These are phyloP conservation scores for Cryptus armator DNA, from an alignment of 2,888 invertebrate species.

Conservation along the genomic window DNA sequence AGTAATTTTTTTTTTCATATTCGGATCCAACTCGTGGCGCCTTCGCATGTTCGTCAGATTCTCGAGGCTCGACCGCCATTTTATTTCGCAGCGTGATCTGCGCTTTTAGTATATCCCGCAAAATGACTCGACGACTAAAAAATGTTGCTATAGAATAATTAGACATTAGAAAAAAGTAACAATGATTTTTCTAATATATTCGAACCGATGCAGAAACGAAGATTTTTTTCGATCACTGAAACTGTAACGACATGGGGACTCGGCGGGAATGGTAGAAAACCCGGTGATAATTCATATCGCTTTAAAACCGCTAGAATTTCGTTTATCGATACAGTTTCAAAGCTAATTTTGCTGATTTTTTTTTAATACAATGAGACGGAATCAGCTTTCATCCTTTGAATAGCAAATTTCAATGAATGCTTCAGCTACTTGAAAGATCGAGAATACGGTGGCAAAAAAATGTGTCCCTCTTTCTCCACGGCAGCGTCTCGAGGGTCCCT, in stretches of 20 bases:
- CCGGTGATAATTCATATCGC: neutral
- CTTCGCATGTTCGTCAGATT: constrained; percentile 50
- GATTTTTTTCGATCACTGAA: neutral
- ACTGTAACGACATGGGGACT: neutral
- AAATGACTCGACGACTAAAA: neutral
- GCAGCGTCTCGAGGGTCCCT: constrained; percentile 2
- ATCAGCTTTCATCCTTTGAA: constrained; percentile 11
- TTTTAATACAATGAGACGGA: neutral
- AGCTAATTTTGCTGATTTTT: neutral
- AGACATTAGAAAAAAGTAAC: neutral
- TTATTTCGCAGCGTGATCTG: constrained; percentile 72
- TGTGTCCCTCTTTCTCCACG: constrained; percentile 29
- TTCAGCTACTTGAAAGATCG: constrained; percentile 2
- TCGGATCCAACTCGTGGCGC: constrained; percentile 69
- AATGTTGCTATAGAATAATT: neutral
- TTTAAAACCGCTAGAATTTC: neutral
- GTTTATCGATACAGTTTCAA: neutral
- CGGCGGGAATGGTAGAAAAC: neutral
- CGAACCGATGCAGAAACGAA: neutral
- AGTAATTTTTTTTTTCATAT: neutral
- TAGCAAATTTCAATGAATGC: constrained; percentile 11
- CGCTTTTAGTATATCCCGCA: constrained; percentile 37
- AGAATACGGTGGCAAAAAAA: constrained; percentile 10
- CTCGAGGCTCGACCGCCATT: constrained; percentile 73
- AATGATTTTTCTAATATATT: neutral